Conservation (phyloP, 2,113 vertebrate genomes). For the Oncorhynchus masou region DNA sequence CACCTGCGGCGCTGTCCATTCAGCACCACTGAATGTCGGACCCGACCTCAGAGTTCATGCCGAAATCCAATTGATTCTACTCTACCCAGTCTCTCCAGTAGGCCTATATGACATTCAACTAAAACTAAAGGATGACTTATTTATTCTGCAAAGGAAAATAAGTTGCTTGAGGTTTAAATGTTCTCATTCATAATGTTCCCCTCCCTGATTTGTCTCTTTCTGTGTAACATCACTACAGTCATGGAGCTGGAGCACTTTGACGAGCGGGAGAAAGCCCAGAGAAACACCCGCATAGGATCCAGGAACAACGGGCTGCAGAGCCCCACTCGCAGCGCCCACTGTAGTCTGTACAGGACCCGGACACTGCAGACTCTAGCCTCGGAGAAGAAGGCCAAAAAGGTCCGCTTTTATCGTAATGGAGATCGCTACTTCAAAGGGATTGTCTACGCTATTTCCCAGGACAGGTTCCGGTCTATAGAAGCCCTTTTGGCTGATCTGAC, state of each 20-base stretch:
- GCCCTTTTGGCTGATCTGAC: constrained; percentile 96
- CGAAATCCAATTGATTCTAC: too few species aligned
- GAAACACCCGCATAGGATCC: constrained; percentile 84
- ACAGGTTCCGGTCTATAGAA: constrained; percentile 91
- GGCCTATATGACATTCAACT: too few species aligned
- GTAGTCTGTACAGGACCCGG: constrained; percentile 95
- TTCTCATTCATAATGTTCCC: background rate
- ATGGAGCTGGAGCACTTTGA: constrained; percentile 99
- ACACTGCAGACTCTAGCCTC: constrained; percentile 92
- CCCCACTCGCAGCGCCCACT: constrained; percentile 97
- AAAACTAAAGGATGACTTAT: too few species aligned
- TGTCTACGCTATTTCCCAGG: constrained; percentile 94
- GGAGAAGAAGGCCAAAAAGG: constrained; percentile 97
- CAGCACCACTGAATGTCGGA: too few species aligned
- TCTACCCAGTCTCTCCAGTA: too few species aligned
- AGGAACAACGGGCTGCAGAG: constrained; percentile 92
- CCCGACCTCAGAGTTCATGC: too few species aligned
- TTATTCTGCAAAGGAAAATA: too few species aligned
- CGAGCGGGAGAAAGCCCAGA: constrained; percentile 91
- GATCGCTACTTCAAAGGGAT: constrained; percentile 98
- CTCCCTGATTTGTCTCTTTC: too few species aligned
- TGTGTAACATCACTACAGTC: constrained; percentile 69
- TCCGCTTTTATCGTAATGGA: constrained; percentile 96
- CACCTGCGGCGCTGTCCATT: too few species aligned
- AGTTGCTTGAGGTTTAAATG: background rate